Evolutionary conservation across 2,113 vertebrate species (phyloP).

Genomic region (Pelusios castaneus): DNA sequence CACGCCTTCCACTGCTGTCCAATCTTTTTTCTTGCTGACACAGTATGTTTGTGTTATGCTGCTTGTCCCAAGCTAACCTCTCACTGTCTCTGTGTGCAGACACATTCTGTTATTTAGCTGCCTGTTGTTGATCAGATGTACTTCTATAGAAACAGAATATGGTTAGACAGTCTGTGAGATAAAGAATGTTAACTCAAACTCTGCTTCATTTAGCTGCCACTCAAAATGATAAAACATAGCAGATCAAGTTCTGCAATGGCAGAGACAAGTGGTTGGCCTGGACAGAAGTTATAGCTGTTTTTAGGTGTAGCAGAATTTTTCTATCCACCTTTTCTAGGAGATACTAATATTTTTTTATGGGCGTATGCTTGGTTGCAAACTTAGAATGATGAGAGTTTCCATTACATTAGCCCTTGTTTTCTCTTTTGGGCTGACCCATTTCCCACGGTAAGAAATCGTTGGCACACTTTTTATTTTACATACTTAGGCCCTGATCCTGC

Average conservation of each 20-base stretch:
- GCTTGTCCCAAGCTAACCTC: slow-evolving; percentile 63
- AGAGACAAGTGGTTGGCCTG: neutral
- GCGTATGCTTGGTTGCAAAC: neutral
- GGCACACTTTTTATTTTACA: neutral
- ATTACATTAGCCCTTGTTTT: neutral
- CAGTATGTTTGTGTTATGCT: slow-evolving; percentile 47
- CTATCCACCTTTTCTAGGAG: accelerated
- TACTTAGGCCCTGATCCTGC: neutral
- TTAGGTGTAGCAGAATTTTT: neutral
- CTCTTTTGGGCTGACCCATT: neutral
- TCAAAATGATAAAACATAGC: neutral
- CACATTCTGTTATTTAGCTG: neutral
- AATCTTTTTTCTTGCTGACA: slow-evolving; percentile 51
- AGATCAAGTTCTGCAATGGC: neutral
- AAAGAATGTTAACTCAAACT: neutral
- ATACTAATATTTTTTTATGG: neutral
- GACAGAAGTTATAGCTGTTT: neutral
- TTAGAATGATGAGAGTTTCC: neutral
- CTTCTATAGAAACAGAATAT: neutral
- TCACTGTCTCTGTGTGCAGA: neutral
- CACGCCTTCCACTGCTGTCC: slow-evolving; percentile 49
- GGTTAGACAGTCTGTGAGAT: neutral
- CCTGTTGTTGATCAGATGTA: neutral
- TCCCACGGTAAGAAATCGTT: neutral
- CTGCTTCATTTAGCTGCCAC: neutral